phyloP scores from a whole-genome alignment of 2,797 vertebrate genomes.

The Syndactyla subalaris region DNA sequence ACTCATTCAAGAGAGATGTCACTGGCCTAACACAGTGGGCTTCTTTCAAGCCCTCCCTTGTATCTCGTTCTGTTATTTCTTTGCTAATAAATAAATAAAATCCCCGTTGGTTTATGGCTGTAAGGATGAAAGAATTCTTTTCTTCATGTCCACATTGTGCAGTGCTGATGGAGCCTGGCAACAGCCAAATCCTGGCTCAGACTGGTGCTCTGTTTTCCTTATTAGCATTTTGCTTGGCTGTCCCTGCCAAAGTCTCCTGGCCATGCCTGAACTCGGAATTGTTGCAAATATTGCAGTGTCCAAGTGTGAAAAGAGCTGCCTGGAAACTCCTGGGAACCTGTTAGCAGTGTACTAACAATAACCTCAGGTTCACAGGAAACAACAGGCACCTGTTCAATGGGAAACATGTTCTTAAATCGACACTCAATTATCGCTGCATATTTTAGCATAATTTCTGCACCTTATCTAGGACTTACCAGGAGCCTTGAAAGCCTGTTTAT shows the following conservation, averaged over 20 bases:
- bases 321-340: neutral
- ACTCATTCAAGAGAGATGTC: neutral
- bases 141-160: neutral
- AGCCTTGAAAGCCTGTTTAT: neutral
- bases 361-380: neutral
- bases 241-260: slow-evolving; percentile 30
- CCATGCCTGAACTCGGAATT: neutral
- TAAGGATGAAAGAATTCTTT: neutral
- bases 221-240: slow-evolving; percentile 14
- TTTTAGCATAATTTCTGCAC: neutral
- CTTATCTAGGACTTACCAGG: neutral
- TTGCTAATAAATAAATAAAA: slow-evolving; percentile 26
- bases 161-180: slow-evolving; percentile 23
- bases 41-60: neutral
- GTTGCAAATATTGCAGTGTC: neutral
- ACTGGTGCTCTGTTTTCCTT: neutral
- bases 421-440: slow-evolving; percentile 43
- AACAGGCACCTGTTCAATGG: slow-evolving; percentile 5
- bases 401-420: neutral
- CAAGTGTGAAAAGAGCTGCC: neutral
- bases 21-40: neutral
- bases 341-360: neutral
- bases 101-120: neutral
- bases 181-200: neutral
- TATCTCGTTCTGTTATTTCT: neutral